Evolutionary conservation across 2,113 vertebrate genomes (phyloP), one percentile per base, ranked within the genome.

Genomic region (Telmatochromis brachygnathus): DNA sequence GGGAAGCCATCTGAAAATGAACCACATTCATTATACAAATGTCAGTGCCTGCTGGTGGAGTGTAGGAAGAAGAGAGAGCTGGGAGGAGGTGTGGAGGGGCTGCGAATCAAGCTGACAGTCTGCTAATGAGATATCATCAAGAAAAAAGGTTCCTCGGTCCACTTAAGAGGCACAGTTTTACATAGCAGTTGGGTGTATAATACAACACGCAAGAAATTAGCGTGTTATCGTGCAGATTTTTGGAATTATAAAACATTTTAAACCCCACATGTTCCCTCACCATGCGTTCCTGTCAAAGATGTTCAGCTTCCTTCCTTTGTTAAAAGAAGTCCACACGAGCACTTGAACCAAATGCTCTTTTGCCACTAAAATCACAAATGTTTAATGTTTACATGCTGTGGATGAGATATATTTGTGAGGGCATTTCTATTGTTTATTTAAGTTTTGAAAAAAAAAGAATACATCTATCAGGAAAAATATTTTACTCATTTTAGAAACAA

Each of bases 21-120:
- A 54, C 68, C 90, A 77, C 83, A 81, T 87, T 93, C 93, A 92
- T 95, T 92, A 95, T 84, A 92, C 75, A 91, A 94, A 92, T 94
- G 94, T 91, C 93, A 94, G 82, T 68, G 87, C 88, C 89, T 93
- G 89, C 91, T 90, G 92, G 81, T 89, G 90, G 83, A 93, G 92
- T 87, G 91, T 87, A 49, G 93, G 90, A 90, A 82, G 83, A 80
- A 77, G 60, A 84, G 84, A 86, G 19, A 53, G 58, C 30, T 65
- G 39, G 62, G 82, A 89, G 83, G 88, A 81, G 83, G 83, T 30
- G 86, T 49, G 79, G 60, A 26, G 86, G 88, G 79, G 75, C 39
- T 70, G 77, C 4, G 60, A 88, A 84, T 75, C 7, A 26, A 90
- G 89, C 77, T 77, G 90, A 89, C 89, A 83, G 86, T 81, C 84